Percentiles rank a stretch among this genome's conserved stretches.
Conservation (phyloP, 1,140 invertebrate species). For the Leptinotarsa lineolata region DNA sequence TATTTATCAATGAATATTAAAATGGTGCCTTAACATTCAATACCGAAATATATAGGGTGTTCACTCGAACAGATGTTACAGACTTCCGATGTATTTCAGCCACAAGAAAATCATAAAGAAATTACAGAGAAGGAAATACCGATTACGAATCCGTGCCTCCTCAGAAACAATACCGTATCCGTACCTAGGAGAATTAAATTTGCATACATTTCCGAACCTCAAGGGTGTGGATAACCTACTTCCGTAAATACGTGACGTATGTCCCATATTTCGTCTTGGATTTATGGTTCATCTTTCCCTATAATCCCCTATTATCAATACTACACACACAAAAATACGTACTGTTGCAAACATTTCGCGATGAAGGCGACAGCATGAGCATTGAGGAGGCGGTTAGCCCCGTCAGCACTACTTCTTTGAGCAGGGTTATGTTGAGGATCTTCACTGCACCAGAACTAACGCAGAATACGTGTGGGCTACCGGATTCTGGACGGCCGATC, state of each 20-base stretch:
- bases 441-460: constrained; percentile 26
- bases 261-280: neutral
- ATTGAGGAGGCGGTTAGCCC: constrained; percentile 39
- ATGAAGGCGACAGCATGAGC: constrained; percentile 41
- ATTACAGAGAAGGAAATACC: too few species aligned
- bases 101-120: too few species aligned
- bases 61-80: too few species aligned
- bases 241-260: neutral
- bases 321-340: constrained; percentile 23
- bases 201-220: neutral
- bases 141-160: too few species aligned
- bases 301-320: too few species aligned
- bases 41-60: too few species aligned
- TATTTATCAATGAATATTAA: too few species aligned
- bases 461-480: constrained; percentile 31
- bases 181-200: neutral
- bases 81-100: too few species aligned
- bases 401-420: constrained; percentile 26
- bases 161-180: too few species aligned
- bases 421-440: constrained; percentile 32
- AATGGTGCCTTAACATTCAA: too few species aligned
- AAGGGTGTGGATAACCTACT: too few species aligned
- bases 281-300: neutral
- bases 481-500: constrained; percentile 34
- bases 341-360: constrained; percentile 36